phyloP scores from a whole-genome alignment of 1,140 invertebrate species.

The Hestina assimilis region DNA sequence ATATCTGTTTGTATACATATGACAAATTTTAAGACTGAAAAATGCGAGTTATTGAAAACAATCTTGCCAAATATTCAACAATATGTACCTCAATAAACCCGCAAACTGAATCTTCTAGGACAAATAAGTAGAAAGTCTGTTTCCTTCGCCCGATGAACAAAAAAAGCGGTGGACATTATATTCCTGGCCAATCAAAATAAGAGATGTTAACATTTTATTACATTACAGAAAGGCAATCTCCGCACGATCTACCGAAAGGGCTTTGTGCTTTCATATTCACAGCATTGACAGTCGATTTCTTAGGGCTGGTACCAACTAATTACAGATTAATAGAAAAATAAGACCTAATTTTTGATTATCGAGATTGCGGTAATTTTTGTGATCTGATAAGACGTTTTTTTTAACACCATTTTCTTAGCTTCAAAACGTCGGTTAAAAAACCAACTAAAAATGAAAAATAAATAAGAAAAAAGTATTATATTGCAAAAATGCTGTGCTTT shows the following conservation, averaged over 20 bases:
- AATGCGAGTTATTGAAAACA: neutral
- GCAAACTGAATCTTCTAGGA: neutral
- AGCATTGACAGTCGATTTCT: slow-evolving; percentile 45
- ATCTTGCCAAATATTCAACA: neutral
- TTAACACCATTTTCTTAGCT: no score
- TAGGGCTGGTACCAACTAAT: slow-evolving; percentile 37
- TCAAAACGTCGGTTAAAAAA: no score
- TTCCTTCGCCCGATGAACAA: neutral
- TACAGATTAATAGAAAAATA: neutral
- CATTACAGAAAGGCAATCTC: slow-evolving; percentile 38
- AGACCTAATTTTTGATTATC: neutral
- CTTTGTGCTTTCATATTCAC: slow-evolving; percentile 59
- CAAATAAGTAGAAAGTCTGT: slow-evolving; percentile 3
- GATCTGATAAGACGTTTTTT: no score
- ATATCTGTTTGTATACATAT: no score
- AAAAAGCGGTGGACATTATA: slow-evolving; percentile 9
- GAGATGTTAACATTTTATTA: slow-evolving; percentile 28
- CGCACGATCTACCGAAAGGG: slow-evolving; percentile 47
- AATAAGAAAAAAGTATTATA: no score
- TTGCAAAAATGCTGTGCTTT: no score
- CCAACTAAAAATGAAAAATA: no score
- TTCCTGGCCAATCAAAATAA: slow-evolving; percentile 26
- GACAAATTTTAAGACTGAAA: no score
- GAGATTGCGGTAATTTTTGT: no score
- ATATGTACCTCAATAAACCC: neutral